Conservation (phyloP, 2,113 vertebrate genomes). For the Gobiocypris rarus region DNA sequence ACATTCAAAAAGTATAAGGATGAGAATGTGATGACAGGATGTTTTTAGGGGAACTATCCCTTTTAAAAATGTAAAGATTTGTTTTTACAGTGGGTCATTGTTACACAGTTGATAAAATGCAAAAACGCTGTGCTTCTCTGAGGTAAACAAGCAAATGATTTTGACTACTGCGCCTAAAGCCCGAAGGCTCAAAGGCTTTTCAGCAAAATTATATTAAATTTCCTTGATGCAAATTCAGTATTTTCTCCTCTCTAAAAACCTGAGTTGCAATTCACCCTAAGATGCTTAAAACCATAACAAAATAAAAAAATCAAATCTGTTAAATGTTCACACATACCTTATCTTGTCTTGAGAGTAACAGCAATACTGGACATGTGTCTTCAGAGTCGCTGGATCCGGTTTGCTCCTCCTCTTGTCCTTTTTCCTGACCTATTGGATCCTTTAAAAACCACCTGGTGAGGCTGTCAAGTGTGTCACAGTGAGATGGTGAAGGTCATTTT, state of each 20-base stretch:
- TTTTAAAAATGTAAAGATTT: neutral
- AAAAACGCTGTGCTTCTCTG: neutral
- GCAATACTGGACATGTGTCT: neutral
- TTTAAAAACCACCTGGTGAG: neutral
- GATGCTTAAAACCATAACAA: neutral
- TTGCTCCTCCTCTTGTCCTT: neutral
- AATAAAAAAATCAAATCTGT: neutral
- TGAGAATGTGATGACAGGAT: neutral
- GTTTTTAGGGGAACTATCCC: no score
- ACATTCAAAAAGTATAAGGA: neutral
- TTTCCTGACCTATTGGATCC: neutral
- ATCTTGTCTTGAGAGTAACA: neutral
- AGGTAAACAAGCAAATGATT: constrained; percentile 5
- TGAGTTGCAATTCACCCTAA: neutral
- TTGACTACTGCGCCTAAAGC: neutral
- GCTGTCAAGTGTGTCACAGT: neutral
- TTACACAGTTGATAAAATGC: neutral
- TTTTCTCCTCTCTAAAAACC: neutral
- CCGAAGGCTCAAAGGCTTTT: neutral
- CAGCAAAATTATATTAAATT: neutral
- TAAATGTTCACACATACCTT: neutral
- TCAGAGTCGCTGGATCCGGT: neutral
- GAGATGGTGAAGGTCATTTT: neutral
- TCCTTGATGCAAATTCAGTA: constrained; percentile 1
- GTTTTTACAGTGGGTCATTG: neutral